Percentiles rank a stretch among this genome's conserved stretches.
Conservation (phyloP, 1,140 invertebrate genomes). For the Ectropis grisescens region DNA sequence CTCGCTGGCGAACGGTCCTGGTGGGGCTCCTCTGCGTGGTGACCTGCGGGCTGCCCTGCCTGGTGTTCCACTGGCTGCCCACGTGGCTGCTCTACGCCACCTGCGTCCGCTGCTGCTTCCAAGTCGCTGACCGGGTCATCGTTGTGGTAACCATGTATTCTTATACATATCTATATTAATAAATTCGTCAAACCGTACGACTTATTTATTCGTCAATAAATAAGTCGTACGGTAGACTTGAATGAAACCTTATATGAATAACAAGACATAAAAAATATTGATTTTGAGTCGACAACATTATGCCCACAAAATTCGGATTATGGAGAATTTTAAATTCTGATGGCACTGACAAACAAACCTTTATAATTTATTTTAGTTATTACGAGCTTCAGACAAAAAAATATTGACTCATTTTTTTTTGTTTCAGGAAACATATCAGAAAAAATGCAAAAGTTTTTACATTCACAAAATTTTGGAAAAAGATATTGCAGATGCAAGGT, state of each 20-base stretch:
- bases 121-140: constrained; percentile 82
- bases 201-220: too few species aligned
- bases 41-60: constrained; percentile 80
- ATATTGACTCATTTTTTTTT: too few species aligned
- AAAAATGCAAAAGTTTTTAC: constrained; percentile 77
- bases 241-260: too few species aligned
- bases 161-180: constrained; percentile 1
- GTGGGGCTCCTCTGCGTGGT: constrained; percentile 62
- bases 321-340: too few species aligned
- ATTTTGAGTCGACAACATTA: too few species aligned
- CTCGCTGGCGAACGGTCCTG: constrained; percentile 35
- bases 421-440: constrained; percentile 74
- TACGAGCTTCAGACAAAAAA: too few species aligned
- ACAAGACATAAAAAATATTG: too few species aligned
- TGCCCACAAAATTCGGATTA: too few species aligned
- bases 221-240: too few species aligned
- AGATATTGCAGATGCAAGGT: constrained; percentile 66
- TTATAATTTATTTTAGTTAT: too few species aligned
- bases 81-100: constrained; percentile 82
- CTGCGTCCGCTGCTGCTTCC: constrained; percentile 77
- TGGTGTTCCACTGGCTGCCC: constrained; percentile 91
- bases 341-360: too few species aligned
- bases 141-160: constrained; percentile 41
- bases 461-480: constrained; percentile 73
- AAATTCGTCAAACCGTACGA: not conserved